Base-by-base conservation (phyloP, 2,888 invertebrate genomes). In the Agonopterix subpropinquella region DNA sequence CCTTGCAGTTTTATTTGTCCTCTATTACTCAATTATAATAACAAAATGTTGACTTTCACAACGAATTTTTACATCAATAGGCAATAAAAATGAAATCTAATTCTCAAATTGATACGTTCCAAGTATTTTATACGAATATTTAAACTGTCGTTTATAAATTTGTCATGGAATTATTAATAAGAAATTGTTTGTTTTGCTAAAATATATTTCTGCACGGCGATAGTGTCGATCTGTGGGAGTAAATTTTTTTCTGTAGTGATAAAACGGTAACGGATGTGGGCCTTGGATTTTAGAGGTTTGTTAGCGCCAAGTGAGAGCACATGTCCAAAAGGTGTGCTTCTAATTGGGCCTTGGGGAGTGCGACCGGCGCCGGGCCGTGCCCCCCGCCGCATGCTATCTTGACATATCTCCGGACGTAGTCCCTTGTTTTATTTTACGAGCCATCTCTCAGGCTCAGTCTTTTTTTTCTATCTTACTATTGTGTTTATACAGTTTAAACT, bases 291-390 rank as follows among this genome's bases (percentile, higher is more conserved):
- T 75, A 70, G 74, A 73, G 69, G 76, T 77, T 79, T 78, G 81
- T 82, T 82, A 77, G 79, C 73, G 66, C 71, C 77, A 70, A 77
- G 75, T 67, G 73, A 76, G 75, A 81, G 84, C 86, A 87, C 83
- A 84, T 87, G 86, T 84, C 84, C 79, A 77, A 86, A 87, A 87
- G 87, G 87, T 88, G 87, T 87, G 83, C 73, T 74, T 81, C 88
- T 89, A 89, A 89, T 89, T 89, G 89, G 87, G 84, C 77, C 79
- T 74, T 72, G 71, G 70, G 71, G 75, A 68, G 70, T 62, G 60
- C 64, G 70, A 62, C 69, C 78, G 82, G 77, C 80, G 80, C 58
- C 75, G 66, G 56, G 68, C 66, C 70, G 62, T 63, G 67, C 67
- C 81, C 80, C 80, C 81, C 78, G 80, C 77, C 76, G 82, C 74